Evolutionary conservation across 1,140 invertebrate genomes (phyloP), one percentile per base, ranked within the genome.

Genomic region (Aleiodes sp.): DNA sequence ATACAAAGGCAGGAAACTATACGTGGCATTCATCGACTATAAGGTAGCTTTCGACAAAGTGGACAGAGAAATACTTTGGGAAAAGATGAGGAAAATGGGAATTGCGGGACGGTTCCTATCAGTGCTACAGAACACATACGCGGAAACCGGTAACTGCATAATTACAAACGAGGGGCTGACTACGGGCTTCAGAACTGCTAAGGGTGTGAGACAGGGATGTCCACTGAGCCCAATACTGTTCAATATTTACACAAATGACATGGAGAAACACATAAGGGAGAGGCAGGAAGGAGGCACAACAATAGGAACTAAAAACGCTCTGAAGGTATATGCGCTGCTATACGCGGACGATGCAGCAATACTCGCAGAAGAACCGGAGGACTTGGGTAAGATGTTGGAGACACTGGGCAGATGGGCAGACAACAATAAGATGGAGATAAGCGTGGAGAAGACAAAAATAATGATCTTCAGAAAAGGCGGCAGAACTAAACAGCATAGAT

Each of bases 191-290:
- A 19, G 16, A 12, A 72, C 65, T 26, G 35, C 4, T 0, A 16
- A 19, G 16, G 65, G 65, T 6, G 61, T 72, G n/a, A 63, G 70
- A 16, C 65, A 72, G 57, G 70, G 65, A 1, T 72, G 70, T 10
- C 39, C 65, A 31, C 46, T 72, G 1, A 72, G 70, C 31, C 37
- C 70, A 8, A 68, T 56, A 2, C 37, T 68, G 2, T 68, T 68
- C 24, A 68, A 72, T 39, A 37, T 72, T 10, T 68, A 59, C n/a
- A 9, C 68, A 19, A 41, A 71, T 26, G 65, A 71, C 19, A 14
- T 71, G 2, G 70, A 71, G 10, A 7, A 67, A 12, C 29, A 67
- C 41, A 26, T 46, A 21, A 41, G 39, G 41, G 31, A 46, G 12
- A 43, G 24, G 31, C 2, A 31, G 6, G n/a, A n/a, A 41, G 12